Base-by-base conservation (phyloP, 2,888 invertebrate genomes). In the Tryphoninae sp. region DNA sequence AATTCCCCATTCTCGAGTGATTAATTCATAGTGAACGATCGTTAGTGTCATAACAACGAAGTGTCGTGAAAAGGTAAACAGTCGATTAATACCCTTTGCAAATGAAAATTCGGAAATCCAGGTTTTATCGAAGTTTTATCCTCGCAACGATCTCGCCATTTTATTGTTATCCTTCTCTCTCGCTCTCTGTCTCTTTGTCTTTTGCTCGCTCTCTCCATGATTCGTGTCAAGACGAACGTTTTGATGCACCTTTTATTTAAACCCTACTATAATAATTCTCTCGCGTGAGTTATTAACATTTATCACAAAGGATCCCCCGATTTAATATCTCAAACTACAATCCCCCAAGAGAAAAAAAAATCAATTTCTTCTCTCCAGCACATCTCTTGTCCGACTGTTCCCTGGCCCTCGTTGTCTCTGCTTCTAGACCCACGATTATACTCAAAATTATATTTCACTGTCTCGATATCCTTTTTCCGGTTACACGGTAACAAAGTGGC, bases 151-250 rank as follows among this genome's bases (percentile, higher is more conserved):
- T 67, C 65, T 87, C 89, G 90, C 89, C 89, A 89, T 89, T 87
- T 89, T 89, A 88, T 87, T 87, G 88, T 89, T 88, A 87, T 84
- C 84, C 81, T 64, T 73, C 80, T 83, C 74, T 78, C 73, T 83
- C 68, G 45, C 55, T 77, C 73, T 55, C 49, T 53, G 22, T 78
- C 68, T 49, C 53, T 65, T 26, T 58, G 61, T 72, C 42, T 13
- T 9, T 53, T 40, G 51, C 59, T 62, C 62, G 61, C 69, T 69
- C 62, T 22, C 19, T 61, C 68, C 67, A 67, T 68, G 75, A 86
- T 84, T 80, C 87, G 83, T 85, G 81, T 83, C 82, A 84, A 77
- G 78, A 83, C 77, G 78, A 76, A 73, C 78, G 81, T 82, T 80
- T 83, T 74, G 72, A 45, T 53, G 76, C 80, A 55, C 11, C 51